Percentiles rank a stretch among this genome's conserved stretches.
These are phyloP conservation scores for Acanthosepion pharaonis DNA, from an alignment of 2,888 invertebrate species.

Conservation along the genomic window DNA sequence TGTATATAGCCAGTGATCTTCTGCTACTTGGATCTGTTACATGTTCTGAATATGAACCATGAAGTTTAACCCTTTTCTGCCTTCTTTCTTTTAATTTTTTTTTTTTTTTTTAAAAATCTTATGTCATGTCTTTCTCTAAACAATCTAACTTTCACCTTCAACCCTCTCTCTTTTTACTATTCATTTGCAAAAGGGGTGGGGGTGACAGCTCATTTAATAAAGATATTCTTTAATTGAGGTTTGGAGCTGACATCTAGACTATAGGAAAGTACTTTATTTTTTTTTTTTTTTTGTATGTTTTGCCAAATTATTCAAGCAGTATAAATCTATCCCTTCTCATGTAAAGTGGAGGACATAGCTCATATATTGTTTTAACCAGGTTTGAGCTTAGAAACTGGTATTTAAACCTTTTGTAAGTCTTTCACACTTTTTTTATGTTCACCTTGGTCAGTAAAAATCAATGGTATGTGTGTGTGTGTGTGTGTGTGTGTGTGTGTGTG, in stretches of 20 bases:
- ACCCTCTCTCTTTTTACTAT: neutral
- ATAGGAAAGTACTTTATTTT: too few relatives aligned
- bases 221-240: neutral
- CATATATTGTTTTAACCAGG: neutral
- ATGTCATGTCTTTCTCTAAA: neutral
- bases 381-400: neutral
- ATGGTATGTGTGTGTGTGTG: too few relatives aligned
- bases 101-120: neutral
- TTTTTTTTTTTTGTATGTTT: too few relatives aligned
- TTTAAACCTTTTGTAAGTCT: neutral
- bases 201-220: neutral
- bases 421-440: neutral
- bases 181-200: slow-evolving; percentile 3
- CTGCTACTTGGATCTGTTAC: neutral
- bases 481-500: too few relatives aligned
- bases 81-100: neutral
- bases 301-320: too few relatives aligned
- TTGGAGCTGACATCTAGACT: neutral
- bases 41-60: slow-evolving; percentile 11
- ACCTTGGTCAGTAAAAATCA: neutral
- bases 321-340: too few relatives aligned
- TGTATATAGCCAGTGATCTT: slow-evolving; percentile 13
- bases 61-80: neutral
- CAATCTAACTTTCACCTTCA: neutral
- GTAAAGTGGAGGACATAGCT: neutral